A percentile compares a stretch with the other conserved stretches of the same genome.
Conservation (phyloP, 2,113 vertebrate species). For the Hypomesus transpacificus region DNA sequence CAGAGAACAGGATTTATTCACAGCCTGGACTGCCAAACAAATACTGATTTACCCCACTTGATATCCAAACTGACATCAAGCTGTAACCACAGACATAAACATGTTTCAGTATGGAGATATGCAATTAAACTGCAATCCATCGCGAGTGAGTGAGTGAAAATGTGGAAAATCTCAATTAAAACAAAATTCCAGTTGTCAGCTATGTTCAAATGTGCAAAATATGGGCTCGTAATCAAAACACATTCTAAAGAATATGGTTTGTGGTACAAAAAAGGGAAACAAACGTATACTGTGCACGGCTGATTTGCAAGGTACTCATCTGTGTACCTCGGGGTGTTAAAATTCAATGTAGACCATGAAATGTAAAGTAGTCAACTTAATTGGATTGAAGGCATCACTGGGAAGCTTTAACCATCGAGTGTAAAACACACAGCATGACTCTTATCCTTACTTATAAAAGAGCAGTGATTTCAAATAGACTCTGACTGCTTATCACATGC, state of each 20-base stretch:
- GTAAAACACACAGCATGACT: conserved; percentile 22
- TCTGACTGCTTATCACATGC: conserved; percentile 21
- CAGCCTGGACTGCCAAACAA: conserved; percentile 40
- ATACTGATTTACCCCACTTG: conserved; percentile 54
- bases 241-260: conserved; percentile 28
- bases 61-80: conserved; percentile 47
- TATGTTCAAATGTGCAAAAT: conserved; percentile 54
- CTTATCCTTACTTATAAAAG: conserved; percentile 6
- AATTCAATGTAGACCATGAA: conserved; percentile 57
- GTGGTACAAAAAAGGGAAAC: conserved; percentile 25
- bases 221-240: conserved; percentile 42
- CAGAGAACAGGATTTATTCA: conserved; percentile 57
- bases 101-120: conserved; percentile 33
- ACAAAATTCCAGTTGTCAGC: conserved; percentile 48
- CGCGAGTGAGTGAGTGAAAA: conserved; percentile 38
- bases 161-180: conserved; percentile 51
- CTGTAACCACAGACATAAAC: conserved; percentile 20
- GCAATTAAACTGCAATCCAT: conserved; percentile 15
- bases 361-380: conserved; percentile 56
- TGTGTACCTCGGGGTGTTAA: conserved; percentile 37
- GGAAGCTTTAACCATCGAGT: conserved; percentile 36
- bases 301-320: conserved; percentile 49
- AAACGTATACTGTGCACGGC: conserved; percentile 16
- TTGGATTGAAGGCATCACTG: conserved; percentile 50
- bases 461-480: conserved; percentile 22